Evolutionary conservation across 2,888 invertebrate genomes (phyloP), one percentile per base, ranked within the genome.

Genomic region (Caenorhabditis wallacei): DNA sequence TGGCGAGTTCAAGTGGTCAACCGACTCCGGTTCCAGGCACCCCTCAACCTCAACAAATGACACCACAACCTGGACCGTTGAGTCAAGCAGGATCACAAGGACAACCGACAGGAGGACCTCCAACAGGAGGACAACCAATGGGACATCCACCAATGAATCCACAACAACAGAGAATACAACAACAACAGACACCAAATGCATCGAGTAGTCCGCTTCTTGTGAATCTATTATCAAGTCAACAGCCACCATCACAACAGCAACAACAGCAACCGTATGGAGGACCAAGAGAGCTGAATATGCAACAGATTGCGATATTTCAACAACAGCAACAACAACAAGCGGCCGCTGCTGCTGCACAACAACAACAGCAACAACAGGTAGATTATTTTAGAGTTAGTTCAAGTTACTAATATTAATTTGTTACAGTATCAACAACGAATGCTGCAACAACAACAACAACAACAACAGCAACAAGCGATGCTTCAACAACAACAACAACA

Each of bases 171-270:
- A 46, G 70, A 51, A 30, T 69, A 30, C 81, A 79, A 10, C 72
- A 68, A 16, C 63, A 68, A 20, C 71, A 70, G 26, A 24, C 57
- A 4, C 56, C 70, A 30, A 63, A 48, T 18, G 70, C 78, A 0
- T 83, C 81, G 16, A 87, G 81, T 68, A 86, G 86, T 40, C 88
- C 88, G 18, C 69, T 88, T 16, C 63, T 88, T 8, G 86, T 87
- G 40, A 86, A 84, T 57, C 54, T 88, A 48, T 54, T 88, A 10
- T 86, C 85, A 70, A 63, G 13, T 63, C 79, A 22, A 37, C 76
- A 61, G 40, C 78, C 24, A 40, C 13, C 40, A 13, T 16, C 10
- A 30, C 76, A 57, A 53, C 59, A 84, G 11, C 70, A 66, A 22
- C 68, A 76, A 20, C 87, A 85, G 48, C 80, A 59, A 30, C 59